Percentiles rank a stretch among this genome's conserved stretches.
Conservation (phyloP, 2,113 vertebrate genomes). For the Clarias magur region DNA sequence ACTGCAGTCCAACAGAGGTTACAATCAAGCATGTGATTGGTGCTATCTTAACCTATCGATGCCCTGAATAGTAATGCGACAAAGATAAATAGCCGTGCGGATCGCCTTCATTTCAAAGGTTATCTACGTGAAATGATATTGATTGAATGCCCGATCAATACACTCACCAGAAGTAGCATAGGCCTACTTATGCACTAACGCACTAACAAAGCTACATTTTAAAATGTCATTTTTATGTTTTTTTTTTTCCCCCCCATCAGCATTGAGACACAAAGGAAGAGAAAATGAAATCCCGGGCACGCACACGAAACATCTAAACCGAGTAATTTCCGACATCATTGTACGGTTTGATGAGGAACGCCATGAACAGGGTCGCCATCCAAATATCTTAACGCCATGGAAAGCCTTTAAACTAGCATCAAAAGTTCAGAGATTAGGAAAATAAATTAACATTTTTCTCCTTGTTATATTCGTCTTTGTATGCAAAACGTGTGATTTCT, state of each 20-base stretch:
- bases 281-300: not conserved
- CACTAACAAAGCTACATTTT: not conserved
- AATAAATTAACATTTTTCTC: not conserved
- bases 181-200: not conserved
- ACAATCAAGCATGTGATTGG: conserved; percentile 41
- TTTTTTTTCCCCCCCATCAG: not conserved
- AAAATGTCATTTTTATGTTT: not conserved
- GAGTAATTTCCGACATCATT: not conserved
- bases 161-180: not conserved
- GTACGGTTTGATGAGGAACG: not conserved
- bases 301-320: not conserved
- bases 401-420: not conserved
- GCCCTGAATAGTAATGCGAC: conserved; percentile 40
- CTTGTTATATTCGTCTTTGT: not conserved
- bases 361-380: not conserved
- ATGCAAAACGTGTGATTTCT: not conserved
- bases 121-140: conserved; percentile 2
- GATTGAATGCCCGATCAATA: not conserved
- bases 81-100: conserved; percentile 14
- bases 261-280: not conserved
- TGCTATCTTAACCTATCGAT: conserved; percentile 34
- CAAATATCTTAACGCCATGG: not conserved
- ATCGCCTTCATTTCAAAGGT: conserved; percentile 22
- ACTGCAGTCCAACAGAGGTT: conserved; percentile 24
- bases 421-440: not conserved